A percentile compares a stretch with the other conserved stretches of the same genome.
These are phyloP conservation scores for Leptodactylus fuscus DNA, from an alignment of 2,113 vertebrate genomes.

Conservation along the genomic window DNA sequence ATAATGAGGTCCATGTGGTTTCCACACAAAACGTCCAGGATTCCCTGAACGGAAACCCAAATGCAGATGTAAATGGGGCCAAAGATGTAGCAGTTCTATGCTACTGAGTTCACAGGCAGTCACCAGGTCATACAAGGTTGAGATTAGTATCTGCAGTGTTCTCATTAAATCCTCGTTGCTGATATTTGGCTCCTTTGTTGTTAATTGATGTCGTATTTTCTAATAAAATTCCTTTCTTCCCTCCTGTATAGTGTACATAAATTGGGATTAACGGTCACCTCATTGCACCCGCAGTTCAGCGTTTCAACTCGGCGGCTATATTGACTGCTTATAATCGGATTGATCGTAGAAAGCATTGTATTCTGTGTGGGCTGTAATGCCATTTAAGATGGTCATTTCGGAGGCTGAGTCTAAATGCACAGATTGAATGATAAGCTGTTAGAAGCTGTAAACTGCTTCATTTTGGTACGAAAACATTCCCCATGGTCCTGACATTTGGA, in stretches of 20 bases:
- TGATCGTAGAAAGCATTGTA: slow-evolving; percentile 24
- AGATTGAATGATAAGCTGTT: not conserved
- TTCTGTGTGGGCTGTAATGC: slow-evolving; percentile 32
- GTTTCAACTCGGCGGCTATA: not conserved
- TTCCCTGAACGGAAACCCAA: too few relatives aligned
- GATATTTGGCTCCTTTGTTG: not conserved
- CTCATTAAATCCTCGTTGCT: slow-evolving; percentile 2
- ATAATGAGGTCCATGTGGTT: too few relatives aligned
- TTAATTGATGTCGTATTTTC: not conserved
- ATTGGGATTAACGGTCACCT: not conserved
- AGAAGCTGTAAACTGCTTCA: not conserved
- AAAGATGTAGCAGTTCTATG: too few relatives aligned
- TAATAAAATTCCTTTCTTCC: not conserved
- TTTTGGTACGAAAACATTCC: not conserved
- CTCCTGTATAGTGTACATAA: not conserved
- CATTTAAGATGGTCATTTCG: not conserved
- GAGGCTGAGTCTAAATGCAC: slow-evolving; percentile 1
- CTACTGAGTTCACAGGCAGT: not conserved
- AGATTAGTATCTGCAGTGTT: not conserved
- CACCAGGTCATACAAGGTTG: not conserved
- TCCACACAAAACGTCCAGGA: too few relatives aligned
- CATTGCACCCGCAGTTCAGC: not conserved
- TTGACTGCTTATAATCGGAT: slow-evolving; percentile 14
- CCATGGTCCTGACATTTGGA: too few relatives aligned
- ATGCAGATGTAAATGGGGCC: too few relatives aligned